Evolutionary conservation across 2,888 invertebrate species (phyloP).

Genomic region (Cosmopolites sordidus): DNA sequence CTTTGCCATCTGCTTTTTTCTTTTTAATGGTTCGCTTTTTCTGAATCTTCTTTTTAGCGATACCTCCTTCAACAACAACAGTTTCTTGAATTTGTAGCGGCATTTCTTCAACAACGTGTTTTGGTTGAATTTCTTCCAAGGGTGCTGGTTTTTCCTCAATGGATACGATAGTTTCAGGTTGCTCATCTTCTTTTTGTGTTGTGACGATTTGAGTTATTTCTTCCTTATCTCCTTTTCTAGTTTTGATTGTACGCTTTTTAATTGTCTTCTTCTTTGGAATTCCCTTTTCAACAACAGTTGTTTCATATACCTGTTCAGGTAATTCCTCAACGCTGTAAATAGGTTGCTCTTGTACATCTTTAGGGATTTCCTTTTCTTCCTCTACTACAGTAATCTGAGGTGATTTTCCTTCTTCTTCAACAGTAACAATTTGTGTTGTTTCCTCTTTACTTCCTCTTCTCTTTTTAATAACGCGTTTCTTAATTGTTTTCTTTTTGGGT

Average conservation of each 20-base stretch:
- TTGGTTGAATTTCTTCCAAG: conserved; percentile 14
- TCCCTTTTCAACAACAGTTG: conserved; percentile 25
- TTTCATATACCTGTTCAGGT: conserved; percentile 36
- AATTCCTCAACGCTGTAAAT: conserved; percentile 28
- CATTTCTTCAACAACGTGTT: conserved; percentile 34
- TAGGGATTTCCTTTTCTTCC: conserved; percentile 35
- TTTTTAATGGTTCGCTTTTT: conserved; percentile 34
- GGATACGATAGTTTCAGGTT: conserved; percentile 42
- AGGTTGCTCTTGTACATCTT: conserved; percentile 13
- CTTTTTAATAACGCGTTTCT: conserved; percentile 41
- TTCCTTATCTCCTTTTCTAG: conserved; percentile 40
- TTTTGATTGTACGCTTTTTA: conserved; percentile 44
- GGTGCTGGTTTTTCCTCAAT: conserved; percentile 32
- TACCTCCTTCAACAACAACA: conserved; percentile 41
- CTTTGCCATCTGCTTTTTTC: conserved; percentile 41
- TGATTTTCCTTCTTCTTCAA: conserved; percentile 43
- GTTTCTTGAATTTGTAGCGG: conserved; percentile 33
- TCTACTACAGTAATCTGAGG: conserved; percentile 46
- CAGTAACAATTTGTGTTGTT: conserved; percentile 36
- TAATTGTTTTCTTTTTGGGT: conserved; percentile 35
- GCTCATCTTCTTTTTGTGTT: conserved; percentile 43
- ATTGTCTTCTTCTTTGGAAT: conserved; percentile 34
- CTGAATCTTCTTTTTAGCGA: conserved; percentile 42
- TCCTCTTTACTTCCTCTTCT: conserved; percentile 37
- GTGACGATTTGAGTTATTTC: conserved; percentile 39